These are phyloP conservation scores for Poeciliopsis presidionis DNA, from an alignment of 2,797 vertebrate genomes.

Conservation along the genomic window DNA sequence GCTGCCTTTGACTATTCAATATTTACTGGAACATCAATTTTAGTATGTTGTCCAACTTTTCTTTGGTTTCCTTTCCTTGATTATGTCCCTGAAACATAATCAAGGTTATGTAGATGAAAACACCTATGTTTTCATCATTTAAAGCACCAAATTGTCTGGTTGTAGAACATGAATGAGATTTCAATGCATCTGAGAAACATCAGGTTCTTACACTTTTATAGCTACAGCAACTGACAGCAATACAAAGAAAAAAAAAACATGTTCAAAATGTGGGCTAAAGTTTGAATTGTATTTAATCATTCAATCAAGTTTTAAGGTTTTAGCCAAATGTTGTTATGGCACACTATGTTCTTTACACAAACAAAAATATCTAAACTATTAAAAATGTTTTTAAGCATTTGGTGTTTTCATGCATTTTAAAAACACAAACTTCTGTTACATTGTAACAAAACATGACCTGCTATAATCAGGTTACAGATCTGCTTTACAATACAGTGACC, in stretches of 20 bases:
- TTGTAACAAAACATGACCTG: constrained; percentile 54
- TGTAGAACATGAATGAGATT: not conserved
- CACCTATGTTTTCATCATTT: not conserved
- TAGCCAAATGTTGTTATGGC: not conserved
- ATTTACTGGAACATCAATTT: not conserved
- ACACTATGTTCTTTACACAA: constrained; percentile 11
- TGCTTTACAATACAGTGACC: constrained; percentile 7
- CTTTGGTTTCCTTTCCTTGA: not conserved
- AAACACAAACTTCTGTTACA: constrained; percentile 54
- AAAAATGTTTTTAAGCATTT: constrained; percentile 23
- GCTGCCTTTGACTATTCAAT: not conserved
- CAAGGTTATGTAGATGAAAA: no score
- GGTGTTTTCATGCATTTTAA: constrained; percentile 22
- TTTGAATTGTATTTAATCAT: not conserved
- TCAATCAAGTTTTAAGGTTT: not conserved
- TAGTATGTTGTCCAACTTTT: not conserved
- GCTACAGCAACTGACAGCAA: not conserved
- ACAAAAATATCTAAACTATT: not conserved
- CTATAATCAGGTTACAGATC: constrained; percentile 28
- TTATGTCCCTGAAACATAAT: not conserved
- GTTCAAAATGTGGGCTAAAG: not conserved
- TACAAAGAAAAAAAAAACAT: not conserved
- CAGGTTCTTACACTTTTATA: not conserved
- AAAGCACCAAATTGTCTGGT: not conserved
- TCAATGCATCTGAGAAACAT: not conserved